Evolutionary conservation across 2,888 invertebrate species (phyloP).

Genomic region (Fissipunctia ypsillon): DNA sequence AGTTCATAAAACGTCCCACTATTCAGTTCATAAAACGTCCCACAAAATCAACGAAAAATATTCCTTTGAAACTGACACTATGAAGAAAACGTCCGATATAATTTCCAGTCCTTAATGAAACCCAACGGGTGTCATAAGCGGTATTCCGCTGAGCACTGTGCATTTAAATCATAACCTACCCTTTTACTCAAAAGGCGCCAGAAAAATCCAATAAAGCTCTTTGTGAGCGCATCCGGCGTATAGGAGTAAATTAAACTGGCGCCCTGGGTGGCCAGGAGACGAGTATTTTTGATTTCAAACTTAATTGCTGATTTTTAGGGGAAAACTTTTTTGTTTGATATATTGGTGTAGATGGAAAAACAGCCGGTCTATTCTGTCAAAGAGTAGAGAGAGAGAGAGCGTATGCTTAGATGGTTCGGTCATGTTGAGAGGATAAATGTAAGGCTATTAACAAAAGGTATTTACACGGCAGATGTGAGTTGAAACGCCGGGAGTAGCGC

Average conservation of each 20-base stretch:
- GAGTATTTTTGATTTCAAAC: slow-evolving; percentile 28
- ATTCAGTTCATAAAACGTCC: background rate
- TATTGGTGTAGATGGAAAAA: background rate
- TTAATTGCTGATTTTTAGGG: slow-evolving; percentile 28
- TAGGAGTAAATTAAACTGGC: slow-evolving; percentile 70
- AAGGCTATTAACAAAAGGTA: no score
- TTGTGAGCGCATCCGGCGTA: slow-evolving; percentile 64
- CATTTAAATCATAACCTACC: slow-evolving; percentile 70
- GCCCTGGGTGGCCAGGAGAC: slow-evolving; percentile 62
- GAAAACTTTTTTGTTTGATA: background rate
- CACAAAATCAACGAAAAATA: slow-evolving; percentile 16
- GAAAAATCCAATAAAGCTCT: slow-evolving; percentile 75
- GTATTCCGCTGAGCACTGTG: slow-evolving; percentile 44
- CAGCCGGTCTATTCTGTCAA: no score
- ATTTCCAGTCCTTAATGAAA: slow-evolving; percentile 55
- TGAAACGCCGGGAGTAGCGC: no score
- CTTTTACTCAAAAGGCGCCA: slow-evolving; percentile 66
- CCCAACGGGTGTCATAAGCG: slow-evolving; percentile 37
- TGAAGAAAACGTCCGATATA: slow-evolving; percentile 20
- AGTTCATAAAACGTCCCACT: background rate
- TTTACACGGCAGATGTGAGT: no score
- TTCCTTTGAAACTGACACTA: slow-evolving; percentile 22
- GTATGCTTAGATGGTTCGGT: no score
- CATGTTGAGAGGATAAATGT: no score
- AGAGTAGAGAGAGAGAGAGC: no score